Evolutionary conservation across 2,888 invertebrate species (phyloP).

Genomic region (Leptodirus hochenwartii): DNA sequence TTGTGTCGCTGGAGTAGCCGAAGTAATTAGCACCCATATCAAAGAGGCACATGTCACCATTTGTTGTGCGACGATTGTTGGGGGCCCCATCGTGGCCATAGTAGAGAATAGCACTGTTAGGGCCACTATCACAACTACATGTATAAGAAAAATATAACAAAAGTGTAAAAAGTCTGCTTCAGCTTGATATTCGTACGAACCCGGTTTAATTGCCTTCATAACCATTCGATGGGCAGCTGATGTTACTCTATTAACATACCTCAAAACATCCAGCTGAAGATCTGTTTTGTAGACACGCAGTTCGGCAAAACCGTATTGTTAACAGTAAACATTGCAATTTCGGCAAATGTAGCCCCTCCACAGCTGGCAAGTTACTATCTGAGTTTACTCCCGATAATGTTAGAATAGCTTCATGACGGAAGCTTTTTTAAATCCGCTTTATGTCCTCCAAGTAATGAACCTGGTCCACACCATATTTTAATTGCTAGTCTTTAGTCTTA

Average conservation of each 20-base stretch:
- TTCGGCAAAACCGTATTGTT: no score
- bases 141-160: slow-evolving; percentile 79
- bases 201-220: slow-evolving; percentile 60
- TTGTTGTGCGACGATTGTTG: slow-evolving; percentile 54
- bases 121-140: slow-evolving; percentile 88
- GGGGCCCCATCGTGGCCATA: slow-evolving; percentile 97
- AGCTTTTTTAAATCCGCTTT: no score
- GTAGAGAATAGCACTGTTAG: slow-evolving; percentile 75
- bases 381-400: no score
- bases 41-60: slow-evolving; percentile 84
- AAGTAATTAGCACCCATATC: slow-evolving; percentile 98
- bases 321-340: no score
- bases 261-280: slow-evolving; percentile 72
- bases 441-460: slow-evolving; percentile 65
- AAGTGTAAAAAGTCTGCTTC: slow-evolving; percentile 76
- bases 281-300: slow-evolving; percentile 71
- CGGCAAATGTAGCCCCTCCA: no score
- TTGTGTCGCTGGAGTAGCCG: slow-evolving; percentile 91
- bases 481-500: slow-evolving; percentile 51
- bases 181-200: slow-evolving; percentile 60
- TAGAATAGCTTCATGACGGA: no score
- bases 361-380: no score
- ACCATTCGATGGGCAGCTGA: slow-evolving; percentile 87
- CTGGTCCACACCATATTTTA: slow-evolving; percentile 66
- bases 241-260: slow-evolving; percentile 78